Base-by-base conservation (phyloP, 2,888 invertebrate species). In the Lamellibrachia satsuma region DNA sequence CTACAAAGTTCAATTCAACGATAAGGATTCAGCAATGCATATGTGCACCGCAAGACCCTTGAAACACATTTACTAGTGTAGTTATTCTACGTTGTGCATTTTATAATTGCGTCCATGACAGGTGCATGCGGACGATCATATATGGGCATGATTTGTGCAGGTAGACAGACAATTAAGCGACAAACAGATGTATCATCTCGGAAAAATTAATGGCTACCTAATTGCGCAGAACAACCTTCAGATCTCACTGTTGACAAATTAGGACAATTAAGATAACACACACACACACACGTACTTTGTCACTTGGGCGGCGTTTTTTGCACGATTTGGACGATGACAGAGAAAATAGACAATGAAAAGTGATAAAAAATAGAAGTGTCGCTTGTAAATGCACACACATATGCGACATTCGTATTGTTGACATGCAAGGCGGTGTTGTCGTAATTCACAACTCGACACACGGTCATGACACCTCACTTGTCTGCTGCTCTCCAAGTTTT, bases 321-420 rank as follows among this genome's bases (percentile, higher is more conserved):
- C 22, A 75, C 75, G 75, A 22, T 75, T 15, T n/a, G n/a, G n/a
- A 22, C 15, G 75, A 75, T 75, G 75, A 75, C 75, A 75, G 75
- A 22, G 75, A 22, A 75, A 75, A 75, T n/a, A 75, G 75, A 75
- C 75, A 75, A 15, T 75, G 75, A 11, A 6, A 75, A 75, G 75
- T 75, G 75, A n/a, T 75, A 75, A 75, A 75, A 75, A 75, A n/a
- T 75, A 75, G 75, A 75, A 4, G 75, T 55, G 22, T 15, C 75
- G 75, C 75, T 75, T 75, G 75, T 75, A 75, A 75, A 75, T 75
- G 75, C 22, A 75, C 75, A 75, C 75, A 75, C 75, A 75, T 75
- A 75, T 75, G 75, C 75, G 75, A 15, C 75, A 75, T 75, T 75
- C 75, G 15, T 6, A 75, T 75, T 75, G 75, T 75, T 75, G 22